A percentile compares a stretch with the other conserved stretches of the same genome.
Evolutionary conservation across 2,113 vertebrate genomes (phyloP).

Genomic region (rat (Rattus norvegicus)): DNA sequence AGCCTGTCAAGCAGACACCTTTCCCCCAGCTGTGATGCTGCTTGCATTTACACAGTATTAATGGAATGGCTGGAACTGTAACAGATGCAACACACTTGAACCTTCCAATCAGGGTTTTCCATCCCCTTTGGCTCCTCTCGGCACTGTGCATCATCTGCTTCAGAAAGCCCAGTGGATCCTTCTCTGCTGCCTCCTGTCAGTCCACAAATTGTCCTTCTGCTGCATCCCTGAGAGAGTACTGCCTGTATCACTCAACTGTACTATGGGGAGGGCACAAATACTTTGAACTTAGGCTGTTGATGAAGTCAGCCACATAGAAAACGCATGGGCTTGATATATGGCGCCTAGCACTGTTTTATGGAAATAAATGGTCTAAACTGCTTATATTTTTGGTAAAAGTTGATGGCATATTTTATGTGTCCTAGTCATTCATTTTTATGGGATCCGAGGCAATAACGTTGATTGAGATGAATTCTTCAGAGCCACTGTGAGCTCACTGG

Average conservation of each 20-base stretch:
- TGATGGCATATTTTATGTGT: slow-evolving; percentile 63
- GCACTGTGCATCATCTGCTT: slow-evolving; percentile 57
- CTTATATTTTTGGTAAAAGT: slow-evolving; percentile 67
- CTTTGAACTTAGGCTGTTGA: slow-evolving; percentile 72
- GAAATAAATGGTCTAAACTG: slow-evolving; percentile 68
- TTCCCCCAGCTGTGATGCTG: slow-evolving; percentile 58
- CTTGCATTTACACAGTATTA: slow-evolving; percentile 33
- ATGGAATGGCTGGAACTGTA: slow-evolving; percentile 64
- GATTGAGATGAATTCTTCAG: slow-evolving; percentile 58
- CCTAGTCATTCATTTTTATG: slow-evolving; percentile 71
- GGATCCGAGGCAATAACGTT: slow-evolving; percentile 33
- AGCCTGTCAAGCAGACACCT: slow-evolving; percentile 52
- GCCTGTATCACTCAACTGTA: not conserved
- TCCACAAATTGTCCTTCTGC: slow-evolving; percentile 17
- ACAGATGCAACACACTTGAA: slow-evolving; percentile 73
- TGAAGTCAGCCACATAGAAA: slow-evolving; percentile 58
- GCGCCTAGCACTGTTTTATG: slow-evolving; percentile 20
- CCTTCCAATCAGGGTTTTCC: slow-evolving; percentile 60
- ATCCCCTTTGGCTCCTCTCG: slow-evolving; percentile 31
- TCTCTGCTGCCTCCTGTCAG: slow-evolving; percentile 62
- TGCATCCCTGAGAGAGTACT: slow-evolving; percentile 39
- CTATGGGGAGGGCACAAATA: slow-evolving; percentile 45
- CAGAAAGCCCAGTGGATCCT: slow-evolving; percentile 67
- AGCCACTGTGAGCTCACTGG: slow-evolving; percentile 32
- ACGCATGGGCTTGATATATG: slow-evolving; percentile 25